phyloP scores from a whole-genome alignment of 2,113 vertebrate genomes.

The Prochilodus magdalenae region DNA sequence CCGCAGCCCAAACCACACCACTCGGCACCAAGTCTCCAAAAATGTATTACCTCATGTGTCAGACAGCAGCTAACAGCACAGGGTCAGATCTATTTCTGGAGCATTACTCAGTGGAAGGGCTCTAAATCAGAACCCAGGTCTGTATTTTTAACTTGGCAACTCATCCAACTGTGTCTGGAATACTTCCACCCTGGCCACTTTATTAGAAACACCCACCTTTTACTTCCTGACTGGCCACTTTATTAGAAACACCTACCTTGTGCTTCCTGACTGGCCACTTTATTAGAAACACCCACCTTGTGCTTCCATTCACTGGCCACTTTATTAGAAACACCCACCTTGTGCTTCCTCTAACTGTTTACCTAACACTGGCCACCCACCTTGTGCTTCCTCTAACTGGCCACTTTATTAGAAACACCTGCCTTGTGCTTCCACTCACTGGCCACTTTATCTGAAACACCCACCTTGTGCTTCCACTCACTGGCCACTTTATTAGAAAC shows the following conservation, averaged over 20 bases:
- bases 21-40: neutral
- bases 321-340: no score
- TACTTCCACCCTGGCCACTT: neutral
- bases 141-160: neutral
- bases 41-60: neutral
- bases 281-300: no score
- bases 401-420: no score
- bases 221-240: neutral
- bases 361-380: no score
- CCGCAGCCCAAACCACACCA: neutral
- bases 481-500: no score
- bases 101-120: neutral
- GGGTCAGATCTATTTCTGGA: neutral
- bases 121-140: neutral
- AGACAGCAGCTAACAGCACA: neutral
- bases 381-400: no score
- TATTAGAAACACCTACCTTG: neutral
- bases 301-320: no score
- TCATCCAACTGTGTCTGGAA: neutral
- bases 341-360: no score
- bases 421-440: no score
- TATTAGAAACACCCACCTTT: neutral
- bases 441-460: no score
- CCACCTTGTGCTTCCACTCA: no score
- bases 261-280: no score